phyloP scores from a whole-genome alignment of 92 coral and sea anemone genomes.

The Epizoanthus illoricatus region DNA sequence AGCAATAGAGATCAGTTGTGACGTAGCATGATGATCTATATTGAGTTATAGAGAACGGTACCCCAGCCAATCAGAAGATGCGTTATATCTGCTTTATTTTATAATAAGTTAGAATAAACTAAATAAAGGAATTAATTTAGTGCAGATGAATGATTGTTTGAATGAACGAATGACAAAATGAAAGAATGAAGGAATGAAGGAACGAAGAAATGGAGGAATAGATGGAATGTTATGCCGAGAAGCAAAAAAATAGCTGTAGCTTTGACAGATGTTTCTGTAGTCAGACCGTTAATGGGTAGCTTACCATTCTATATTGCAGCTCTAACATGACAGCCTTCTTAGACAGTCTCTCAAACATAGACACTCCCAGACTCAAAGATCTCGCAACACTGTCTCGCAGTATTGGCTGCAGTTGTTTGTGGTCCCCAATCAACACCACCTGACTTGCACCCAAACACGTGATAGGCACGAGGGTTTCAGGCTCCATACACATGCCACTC shows the following conservation, averaged over 20 bases:
- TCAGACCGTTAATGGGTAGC: neutral
- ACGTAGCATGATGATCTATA: no score
- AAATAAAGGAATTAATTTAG: no score
- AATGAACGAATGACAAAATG: no score
- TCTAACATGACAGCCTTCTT: conserved; percentile 55
- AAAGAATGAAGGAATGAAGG: neutral
- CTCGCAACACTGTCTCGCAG: conserved; percentile 57
- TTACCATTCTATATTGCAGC: conserved; percentile 75
- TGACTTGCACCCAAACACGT: conserved; percentile 62
- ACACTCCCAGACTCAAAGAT: conserved; percentile 58
- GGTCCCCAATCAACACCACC: conserved; percentile 76
- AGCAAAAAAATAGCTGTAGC: neutral
- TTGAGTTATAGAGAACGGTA: no score
- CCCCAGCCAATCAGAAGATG: no score
- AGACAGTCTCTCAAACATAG: conserved; percentile 77
- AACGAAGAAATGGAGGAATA: no score
- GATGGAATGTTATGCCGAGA: neutral
- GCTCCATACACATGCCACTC: conserved; percentile 85
- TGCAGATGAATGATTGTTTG: no score
- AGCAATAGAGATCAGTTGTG: no score
- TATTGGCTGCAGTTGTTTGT: conserved; percentile 80
- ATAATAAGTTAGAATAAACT: no score
- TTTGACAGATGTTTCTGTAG: neutral
- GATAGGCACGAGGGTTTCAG: conserved; percentile 75
- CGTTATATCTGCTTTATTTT: no score